Conservation (phyloP, 2,888 invertebrate species). For the Apantesis nais region DNA sequence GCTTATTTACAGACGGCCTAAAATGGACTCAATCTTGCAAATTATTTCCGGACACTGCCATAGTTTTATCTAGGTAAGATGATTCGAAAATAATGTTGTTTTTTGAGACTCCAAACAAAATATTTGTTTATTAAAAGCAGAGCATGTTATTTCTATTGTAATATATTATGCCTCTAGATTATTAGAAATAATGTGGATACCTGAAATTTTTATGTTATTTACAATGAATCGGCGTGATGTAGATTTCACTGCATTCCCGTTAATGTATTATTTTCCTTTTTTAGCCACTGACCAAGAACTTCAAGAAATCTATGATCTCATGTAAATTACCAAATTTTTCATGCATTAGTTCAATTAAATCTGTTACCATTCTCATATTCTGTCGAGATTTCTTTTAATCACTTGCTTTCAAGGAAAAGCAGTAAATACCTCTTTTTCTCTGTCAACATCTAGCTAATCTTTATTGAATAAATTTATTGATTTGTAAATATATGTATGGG, state of each 20-base stretch:
- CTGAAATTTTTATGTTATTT: constrained; percentile 26
- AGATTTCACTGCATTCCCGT: constrained; percentile 46
- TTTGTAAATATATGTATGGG: constrained; percentile 50
- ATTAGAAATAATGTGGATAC: constrained; percentile 20
- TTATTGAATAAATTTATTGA: constrained; percentile 32
- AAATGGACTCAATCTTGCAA: constrained; percentile 34
- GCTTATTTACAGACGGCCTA: constrained; percentile 25
- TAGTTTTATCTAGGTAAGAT: constrained; percentile 66
- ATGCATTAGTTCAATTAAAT: constrained; percentile 58
- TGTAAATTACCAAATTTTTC: constrained; percentile 73
- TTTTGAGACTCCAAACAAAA: constrained; percentile 20
- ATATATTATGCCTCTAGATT: constrained; percentile 18
- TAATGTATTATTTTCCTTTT: constrained; percentile 31
- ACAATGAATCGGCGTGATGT: constrained; percentile 37
- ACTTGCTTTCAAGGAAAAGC: constrained; percentile 37
- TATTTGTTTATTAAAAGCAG: constrained; percentile 10
- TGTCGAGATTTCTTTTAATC: constrained; percentile 34
- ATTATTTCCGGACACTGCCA: constrained; percentile 71
- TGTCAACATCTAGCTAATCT: constrained; percentile 40
- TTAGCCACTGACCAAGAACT: constrained; percentile 39
- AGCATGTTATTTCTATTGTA: constrained; percentile 21
- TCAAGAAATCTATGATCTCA: constrained; percentile 70
- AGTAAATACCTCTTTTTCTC: constrained; percentile 39
- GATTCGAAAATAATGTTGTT: constrained; percentile 38
- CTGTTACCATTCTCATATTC: constrained; percentile 61